Conservation (phyloP, 2,113 vertebrate species). For the Thamnaconus septentrionalis region DNA sequence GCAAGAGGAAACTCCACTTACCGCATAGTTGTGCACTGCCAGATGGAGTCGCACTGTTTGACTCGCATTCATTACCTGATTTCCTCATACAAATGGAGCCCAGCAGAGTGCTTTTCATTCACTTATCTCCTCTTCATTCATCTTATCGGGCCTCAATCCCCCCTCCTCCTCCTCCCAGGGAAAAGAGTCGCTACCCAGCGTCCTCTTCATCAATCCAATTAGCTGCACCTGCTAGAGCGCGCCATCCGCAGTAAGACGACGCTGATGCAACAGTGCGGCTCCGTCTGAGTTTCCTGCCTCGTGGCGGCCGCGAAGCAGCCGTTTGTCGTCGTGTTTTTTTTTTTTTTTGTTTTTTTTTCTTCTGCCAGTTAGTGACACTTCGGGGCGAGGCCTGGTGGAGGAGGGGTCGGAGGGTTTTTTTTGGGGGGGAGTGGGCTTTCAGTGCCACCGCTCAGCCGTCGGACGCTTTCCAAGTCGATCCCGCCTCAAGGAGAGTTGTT, state of each 20-base stretch:
- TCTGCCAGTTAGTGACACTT: constrained; percentile 20
- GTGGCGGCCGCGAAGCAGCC: constrained; percentile 9
- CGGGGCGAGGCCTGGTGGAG: not conserved
- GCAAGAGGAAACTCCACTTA: too few species aligned
- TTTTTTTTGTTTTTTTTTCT: constrained; percentile 17
- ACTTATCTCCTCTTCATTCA: not conserved
- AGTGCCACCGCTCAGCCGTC: constrained; percentile 1
- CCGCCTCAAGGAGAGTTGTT: constrained; percentile 11
- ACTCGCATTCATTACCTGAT: too few species aligned
- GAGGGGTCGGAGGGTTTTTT: too few species aligned
- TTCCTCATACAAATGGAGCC: too few species aligned
- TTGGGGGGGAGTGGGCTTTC: too few species aligned
- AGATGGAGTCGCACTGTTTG: too few species aligned
- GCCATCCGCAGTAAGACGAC: too few species aligned
- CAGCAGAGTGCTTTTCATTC: not conserved
- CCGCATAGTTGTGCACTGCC: too few species aligned
- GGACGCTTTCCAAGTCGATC: constrained; percentile 3
- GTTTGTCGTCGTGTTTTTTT: constrained; percentile 4
- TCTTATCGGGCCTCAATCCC: too few species aligned
- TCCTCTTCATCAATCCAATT: constrained; percentile 48
- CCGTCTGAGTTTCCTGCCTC: constrained; percentile 19
- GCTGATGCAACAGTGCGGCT: constrained; percentile 35
- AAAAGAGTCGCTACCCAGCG: constrained; percentile 30
- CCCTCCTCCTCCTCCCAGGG: not conserved
- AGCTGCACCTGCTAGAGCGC: constrained; percentile 26